Evolutionary conservation across 2,113 vertebrate genomes (phyloP).

Genomic region (Hirundichthys speculiger): DNA sequence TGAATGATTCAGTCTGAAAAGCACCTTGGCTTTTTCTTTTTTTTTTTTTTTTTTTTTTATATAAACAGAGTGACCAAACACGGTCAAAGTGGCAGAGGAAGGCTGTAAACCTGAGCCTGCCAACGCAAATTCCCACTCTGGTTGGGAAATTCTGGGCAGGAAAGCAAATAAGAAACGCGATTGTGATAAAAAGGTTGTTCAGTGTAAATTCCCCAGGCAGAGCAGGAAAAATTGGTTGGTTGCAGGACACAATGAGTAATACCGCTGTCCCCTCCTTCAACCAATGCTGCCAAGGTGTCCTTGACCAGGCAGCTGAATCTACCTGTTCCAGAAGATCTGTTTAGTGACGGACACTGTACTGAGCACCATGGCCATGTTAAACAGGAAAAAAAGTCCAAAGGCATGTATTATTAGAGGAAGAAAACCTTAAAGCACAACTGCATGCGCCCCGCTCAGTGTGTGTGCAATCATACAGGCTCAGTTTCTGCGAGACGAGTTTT

Average conservation of each 20-base stretch:
- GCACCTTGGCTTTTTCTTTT: constrained; percentile 14
- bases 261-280: constrained; percentile 23
- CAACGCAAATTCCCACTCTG: background rate
- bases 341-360: constrained; percentile 26
- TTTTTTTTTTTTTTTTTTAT: no score
- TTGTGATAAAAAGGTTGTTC: constrained; percentile 24
- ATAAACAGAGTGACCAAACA: background rate
- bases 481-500: no score
- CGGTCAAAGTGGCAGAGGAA: background rate
- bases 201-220: constrained; percentile 30
- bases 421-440: background rate
- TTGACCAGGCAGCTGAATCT: constrained; percentile 40
- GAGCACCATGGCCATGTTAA: background rate
- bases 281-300: constrained; percentile 55
- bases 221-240: constrained; percentile 41
- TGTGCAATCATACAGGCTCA: no score
- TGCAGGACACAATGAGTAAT: constrained; percentile 52
- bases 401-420: constrained; percentile 17
- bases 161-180: constrained; percentile 16
- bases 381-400: background rate
- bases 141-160: background rate
- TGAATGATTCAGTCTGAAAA: constrained; percentile 1
- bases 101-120: constrained; percentile 5
- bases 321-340: constrained; percentile 31
- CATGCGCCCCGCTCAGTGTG: no score